phyloP scores from a whole-genome alignment of 2,797 vertebrate genomes.

The Spondyliosoma cantharus region DNA sequence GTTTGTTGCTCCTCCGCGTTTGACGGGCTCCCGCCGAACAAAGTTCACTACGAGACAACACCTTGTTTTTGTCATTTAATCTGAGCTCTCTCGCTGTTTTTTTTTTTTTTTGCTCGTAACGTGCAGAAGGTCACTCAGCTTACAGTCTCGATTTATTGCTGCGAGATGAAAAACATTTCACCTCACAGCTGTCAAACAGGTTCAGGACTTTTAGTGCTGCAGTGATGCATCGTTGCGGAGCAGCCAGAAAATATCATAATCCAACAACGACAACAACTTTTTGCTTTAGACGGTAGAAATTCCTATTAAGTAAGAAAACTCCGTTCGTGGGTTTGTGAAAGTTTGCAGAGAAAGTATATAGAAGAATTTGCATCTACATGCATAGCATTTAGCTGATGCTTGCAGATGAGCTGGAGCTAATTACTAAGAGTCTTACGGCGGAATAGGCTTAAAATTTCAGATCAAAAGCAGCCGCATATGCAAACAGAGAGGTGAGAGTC shows the following conservation, averaged over 20 bases:
- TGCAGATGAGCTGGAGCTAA: conserved; percentile 16
- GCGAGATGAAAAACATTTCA: not conserved
- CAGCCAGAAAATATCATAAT: not conserved
- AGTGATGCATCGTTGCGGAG: not conserved
- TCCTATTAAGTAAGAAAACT: not conserved
- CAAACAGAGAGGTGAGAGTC: conserved; percentile 4
- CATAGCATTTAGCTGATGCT: conserved; percentile 5
- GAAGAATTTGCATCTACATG: not conserved
- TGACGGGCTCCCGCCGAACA: conserved; percentile 45
- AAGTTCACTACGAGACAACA: conserved; percentile 61
- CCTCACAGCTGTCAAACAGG: conserved; percentile 9
- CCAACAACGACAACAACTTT: not conserved
- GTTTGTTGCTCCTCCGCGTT: conserved; percentile 40
- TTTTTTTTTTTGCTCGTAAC: not conserved
- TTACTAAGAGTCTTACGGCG: not conserved
- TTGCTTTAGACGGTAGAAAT: not conserved
- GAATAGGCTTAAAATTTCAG: not conserved
- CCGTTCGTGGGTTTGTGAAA: not conserved
- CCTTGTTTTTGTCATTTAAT: conserved; percentile 61
- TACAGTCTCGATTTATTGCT: not conserved
- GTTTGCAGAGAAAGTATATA: not conserved
- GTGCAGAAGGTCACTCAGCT: not conserved
- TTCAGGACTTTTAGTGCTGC: not conserved
- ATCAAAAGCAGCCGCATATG: conserved; percentile 3
- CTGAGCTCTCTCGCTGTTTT: conserved; percentile 20